These are phyloP conservation scores for Galeruca laticollis DNA, from an alignment of 2,888 invertebrate genomes.

Conservation along the genomic window DNA sequence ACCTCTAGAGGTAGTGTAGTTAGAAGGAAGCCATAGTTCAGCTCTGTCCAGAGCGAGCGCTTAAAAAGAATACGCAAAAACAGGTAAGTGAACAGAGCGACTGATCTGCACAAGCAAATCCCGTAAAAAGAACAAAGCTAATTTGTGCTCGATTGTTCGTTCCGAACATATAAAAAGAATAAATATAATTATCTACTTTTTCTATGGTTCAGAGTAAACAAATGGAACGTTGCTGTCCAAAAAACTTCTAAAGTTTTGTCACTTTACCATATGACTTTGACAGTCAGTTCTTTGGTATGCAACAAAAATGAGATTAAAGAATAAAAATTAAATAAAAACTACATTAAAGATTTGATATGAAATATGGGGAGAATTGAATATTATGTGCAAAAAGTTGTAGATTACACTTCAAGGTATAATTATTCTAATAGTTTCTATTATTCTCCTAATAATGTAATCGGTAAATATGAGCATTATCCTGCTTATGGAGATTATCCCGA, in stretches of 20 bases:
- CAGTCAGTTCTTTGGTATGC: neutral
- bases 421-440: slow-evolving; percentile 89
- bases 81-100: too few relatives aligned
- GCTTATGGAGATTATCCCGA: slow-evolving; percentile 92
- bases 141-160: too few relatives aligned
- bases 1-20: too few relatives aligned
- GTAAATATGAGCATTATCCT: slow-evolving; percentile 87
- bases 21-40: too few relatives aligned
- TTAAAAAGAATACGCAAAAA: too few relatives aligned
- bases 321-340: neutral
- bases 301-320: neutral
- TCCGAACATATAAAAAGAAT: too few relatives aligned
- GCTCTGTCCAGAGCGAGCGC: too few relatives aligned
- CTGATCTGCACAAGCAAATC: too few relatives aligned
- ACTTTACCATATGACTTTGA: slow-evolving; percentile 3
- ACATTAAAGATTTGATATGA: neutral
- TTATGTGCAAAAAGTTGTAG: slow-evolving; percentile 82
- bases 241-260: too few relatives aligned
- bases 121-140: too few relatives aligned
- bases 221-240: neutral
- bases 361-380: slow-evolving; percentile 74
- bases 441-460: slow-evolving; percentile 87
- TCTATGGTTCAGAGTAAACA: neutral
- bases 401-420: slow-evolving; percentile 93
- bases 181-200: too few relatives aligned